Conservation (phyloP, 2,113 vertebrate species). For the Sceloporus tristichus region DNA sequence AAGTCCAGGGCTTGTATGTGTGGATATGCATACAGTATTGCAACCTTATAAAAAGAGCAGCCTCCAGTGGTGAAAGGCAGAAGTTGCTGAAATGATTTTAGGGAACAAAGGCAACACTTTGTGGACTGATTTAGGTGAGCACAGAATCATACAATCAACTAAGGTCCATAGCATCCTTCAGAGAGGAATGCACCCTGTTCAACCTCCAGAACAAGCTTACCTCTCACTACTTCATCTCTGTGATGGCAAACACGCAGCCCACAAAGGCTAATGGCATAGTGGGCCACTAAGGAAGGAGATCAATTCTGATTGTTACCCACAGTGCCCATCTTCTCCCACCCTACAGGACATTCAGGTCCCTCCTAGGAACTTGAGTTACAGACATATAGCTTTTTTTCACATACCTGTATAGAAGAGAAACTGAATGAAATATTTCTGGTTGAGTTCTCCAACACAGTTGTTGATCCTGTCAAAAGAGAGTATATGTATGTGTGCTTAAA, state of each 20-base stretch:
- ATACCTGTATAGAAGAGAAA: slow-evolving; percentile 89
- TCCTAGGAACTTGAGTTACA: neutral
- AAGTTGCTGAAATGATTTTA: neutral
- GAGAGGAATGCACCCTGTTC: neutral
- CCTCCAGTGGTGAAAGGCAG: neutral
- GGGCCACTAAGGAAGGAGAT: rapidly evolving
- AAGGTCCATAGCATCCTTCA: neutral
- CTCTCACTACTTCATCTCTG: too few species aligned
- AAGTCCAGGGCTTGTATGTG: neutral
- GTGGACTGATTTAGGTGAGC: too few species aligned
- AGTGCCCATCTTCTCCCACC: too few species aligned
- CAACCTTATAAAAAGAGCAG: neutral
- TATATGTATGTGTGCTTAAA: neutral
- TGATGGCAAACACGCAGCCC: neutral
- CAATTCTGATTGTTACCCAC: neutral
- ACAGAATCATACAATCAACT: too few species aligned
- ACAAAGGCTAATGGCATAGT: too few species aligned
- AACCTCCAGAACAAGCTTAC: neutral
- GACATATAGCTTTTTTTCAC: neutral
- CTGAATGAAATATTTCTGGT: slow-evolving; percentile 91
- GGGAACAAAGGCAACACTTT: neutral
- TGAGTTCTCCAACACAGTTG: slow-evolving; percentile 86
- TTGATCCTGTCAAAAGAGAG: slow-evolving; percentile 78
- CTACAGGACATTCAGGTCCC: neutral
- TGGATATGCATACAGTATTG: neutral